Percentiles rank a stretch among this genome's conserved stretches.
phyloP scores from a whole-genome alignment of 2,888 invertebrate genomes.

The Athripsodes cinereus region DNA sequence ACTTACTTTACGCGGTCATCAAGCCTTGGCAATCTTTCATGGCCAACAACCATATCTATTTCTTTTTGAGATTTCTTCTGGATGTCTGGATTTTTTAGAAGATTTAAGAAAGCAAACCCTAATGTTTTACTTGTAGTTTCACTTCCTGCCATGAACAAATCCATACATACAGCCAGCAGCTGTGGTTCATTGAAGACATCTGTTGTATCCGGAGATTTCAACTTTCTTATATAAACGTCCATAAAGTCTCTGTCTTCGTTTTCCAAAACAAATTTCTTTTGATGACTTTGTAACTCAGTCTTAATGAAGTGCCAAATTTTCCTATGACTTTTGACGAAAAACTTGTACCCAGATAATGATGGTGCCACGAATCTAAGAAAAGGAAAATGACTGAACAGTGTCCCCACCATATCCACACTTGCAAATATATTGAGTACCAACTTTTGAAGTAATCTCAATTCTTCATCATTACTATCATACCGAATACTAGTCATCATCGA shows the following conservation, averaged over 20 bases:
- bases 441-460: conserved; percentile 60
- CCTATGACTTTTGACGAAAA: conserved; percentile 64
- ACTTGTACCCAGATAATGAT: conserved; percentile 67
- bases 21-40: conserved; percentile 59
- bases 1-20: conserved; percentile 65
- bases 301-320: conserved; percentile 67
- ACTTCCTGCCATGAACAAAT: conserved; percentile 82
- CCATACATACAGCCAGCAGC: conserved; percentile 72
- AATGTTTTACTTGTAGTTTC: conserved; percentile 79
- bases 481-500: conserved; percentile 75
- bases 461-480: conserved; percentile 63
- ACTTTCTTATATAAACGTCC: conserved; percentile 69
- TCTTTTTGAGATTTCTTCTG: conserved; percentile 72
- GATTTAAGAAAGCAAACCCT: conserved; percentile 69
- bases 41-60: conserved; percentile 68
- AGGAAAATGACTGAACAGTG: conserved; percentile 75
- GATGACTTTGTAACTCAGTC: conserved; percentile 66
- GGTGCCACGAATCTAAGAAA: conserved; percentile 66
- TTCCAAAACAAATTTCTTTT: conserved; percentile 53
- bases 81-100: conserved; percentile 64
- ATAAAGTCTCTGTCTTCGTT: conserved; percentile 69
- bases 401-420: conserved; percentile 75
- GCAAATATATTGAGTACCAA: conserved; percentile 66
- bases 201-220: conserved; percentile 52
- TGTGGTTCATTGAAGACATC: conserved; percentile 64